These are phyloP conservation scores for Solea solea DNA, from an alignment of 2,113 vertebrate species.

Conservation along the genomic window DNA sequence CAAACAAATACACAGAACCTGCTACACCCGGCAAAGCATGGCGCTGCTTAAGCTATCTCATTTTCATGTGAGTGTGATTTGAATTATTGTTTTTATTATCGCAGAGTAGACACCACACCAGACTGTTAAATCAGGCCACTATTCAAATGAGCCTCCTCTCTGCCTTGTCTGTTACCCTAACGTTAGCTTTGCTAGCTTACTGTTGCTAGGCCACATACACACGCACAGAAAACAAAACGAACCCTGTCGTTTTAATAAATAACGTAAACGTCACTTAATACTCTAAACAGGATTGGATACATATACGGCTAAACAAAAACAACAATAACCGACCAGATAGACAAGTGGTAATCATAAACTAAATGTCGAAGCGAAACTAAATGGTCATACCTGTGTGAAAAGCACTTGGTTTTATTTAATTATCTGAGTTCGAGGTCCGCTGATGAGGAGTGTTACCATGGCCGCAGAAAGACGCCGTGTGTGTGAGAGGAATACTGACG, in stretches of 20 bases:
- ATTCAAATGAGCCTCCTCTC: constrained; percentile 27
- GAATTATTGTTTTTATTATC: too few relatives aligned
- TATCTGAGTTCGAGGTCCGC: constrained; percentile 28
- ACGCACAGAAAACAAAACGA: constrained; percentile 48
- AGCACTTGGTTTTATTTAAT: constrained; percentile 21
- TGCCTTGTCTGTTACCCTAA: background rate
- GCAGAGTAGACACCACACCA: too few relatives aligned
- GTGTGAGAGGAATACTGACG: constrained; percentile 46
- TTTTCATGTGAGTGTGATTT: background rate
- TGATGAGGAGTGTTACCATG: constrained; percentile 78
- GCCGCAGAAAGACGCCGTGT: constrained; percentile 78
- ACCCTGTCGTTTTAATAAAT: background rate
- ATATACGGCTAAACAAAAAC: background rate
- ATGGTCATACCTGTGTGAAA: constrained; percentile 59
- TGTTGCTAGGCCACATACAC: constrained; percentile 56
- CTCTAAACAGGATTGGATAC: background rate
- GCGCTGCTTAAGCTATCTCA: background rate
- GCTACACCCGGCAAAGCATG: constrained; percentile 1
- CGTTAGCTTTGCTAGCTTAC: constrained; percentile 54
- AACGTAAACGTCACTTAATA: constrained; percentile 32
- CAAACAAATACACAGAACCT: background rate
- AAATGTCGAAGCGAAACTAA: accelerated
- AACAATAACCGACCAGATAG: background rate
- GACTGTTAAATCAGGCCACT: constrained; percentile 6
- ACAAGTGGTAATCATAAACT: background rate